Conservation (phyloP, 2,797 vertebrate genomes). For the Pristis pectinata region DNA sequence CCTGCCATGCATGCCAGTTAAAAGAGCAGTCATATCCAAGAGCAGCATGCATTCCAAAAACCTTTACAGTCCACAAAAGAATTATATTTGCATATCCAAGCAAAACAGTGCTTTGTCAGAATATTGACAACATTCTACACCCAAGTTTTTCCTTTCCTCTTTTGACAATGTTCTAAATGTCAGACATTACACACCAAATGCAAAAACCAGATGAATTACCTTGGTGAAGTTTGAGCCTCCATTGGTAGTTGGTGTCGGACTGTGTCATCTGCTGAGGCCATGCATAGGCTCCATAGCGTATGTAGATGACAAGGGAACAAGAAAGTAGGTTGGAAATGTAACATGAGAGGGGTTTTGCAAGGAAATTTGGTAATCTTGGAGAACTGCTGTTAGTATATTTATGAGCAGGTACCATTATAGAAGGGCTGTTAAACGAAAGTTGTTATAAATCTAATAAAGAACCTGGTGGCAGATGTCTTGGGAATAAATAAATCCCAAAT, state of each 20-base stretch:
- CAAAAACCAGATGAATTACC: not conserved
- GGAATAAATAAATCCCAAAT: not conserved
- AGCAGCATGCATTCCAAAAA: not conserved
- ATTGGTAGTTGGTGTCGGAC: not conserved
- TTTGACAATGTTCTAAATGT: not conserved
- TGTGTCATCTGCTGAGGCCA: not conserved
- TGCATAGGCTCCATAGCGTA: not conserved
- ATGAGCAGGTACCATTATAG: not conserved
- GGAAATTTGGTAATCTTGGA: not conserved
- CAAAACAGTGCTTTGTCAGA: not conserved
- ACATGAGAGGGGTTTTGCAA: not conserved
- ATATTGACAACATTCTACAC: not conserved
- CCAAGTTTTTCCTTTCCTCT: not conserved
- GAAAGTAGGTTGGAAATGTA: not conserved
- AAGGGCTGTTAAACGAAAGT: not conserved
- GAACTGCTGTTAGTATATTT: not conserved
- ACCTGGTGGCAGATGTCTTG: not conserved
- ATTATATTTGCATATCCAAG: not conserved
- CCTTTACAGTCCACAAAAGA: not conserved
- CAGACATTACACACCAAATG: not conserved
- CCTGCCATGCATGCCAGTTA: not conserved
- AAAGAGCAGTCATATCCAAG: not conserved
- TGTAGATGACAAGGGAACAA: not conserved
- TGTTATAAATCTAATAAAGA: not conserved
- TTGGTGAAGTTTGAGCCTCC: not conserved